Base-by-base conservation (phyloP, 2,888 invertebrate genomes). In the Lysandra bellargus region DNA sequence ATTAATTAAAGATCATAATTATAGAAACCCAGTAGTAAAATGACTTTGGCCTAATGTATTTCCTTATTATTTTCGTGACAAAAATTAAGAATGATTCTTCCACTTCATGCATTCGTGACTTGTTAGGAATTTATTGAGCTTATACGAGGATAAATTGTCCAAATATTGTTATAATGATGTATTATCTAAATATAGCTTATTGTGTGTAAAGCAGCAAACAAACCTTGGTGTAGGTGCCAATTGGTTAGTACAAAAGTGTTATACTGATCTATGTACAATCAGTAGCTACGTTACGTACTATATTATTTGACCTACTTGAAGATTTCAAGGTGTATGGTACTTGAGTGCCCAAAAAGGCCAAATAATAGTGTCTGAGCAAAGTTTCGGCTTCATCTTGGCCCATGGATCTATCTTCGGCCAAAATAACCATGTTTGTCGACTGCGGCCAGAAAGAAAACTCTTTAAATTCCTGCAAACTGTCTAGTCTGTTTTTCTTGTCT, bases 151-250 rank as follows among this genome's bases (percentile, higher is more conserved):
- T 69, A 69, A 69, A 33, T 33, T 69, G 33, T 33, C 17, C 17
- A 37, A 69, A 69, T 69, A 69, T 69, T 33, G 69, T 6, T 69
- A 69, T 33, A 69, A 33, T 69, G 69, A 69, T 69, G 69, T 69
- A 69, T 69, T 69, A 69, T 69, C 14, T 33, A 69, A 69, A 69
- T 69, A 69, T 69, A 69, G 64, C 64, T 12, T 69, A 69, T 30
- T 69, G 64, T 69, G 64, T 69, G 30, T 30, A 37, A 69, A 33
- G 33, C 17, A 14, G 33, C 76, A 76, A 76, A 76, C 53, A 76
- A 37, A 57, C 76, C 76, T 76, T 76, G 76, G 23, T 44, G 75
- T 30, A 53, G 76, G 57, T 76, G 76, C 53, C 14, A 76, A 53
- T 9, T 33, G 76, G 53, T 57, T 33, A 30, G 57, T 76, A 76